Conservation (phyloP, 2,797 vertebrate genomes). For the Aselliscus stoliczkanus region DNA sequence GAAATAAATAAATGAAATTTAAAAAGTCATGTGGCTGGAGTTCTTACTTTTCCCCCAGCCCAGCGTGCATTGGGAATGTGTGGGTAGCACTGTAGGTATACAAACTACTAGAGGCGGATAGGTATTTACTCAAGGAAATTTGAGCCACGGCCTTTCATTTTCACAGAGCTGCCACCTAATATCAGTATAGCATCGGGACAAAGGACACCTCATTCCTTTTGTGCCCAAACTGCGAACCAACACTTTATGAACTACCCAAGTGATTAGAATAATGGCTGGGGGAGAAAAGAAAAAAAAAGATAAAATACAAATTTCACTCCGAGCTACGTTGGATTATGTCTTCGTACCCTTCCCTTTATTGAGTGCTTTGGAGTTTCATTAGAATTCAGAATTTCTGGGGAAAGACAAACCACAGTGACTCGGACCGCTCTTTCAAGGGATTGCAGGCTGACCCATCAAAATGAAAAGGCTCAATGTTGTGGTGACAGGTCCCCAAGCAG, state of each 20-base stretch:
- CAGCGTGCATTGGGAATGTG: constrained; percentile 69
- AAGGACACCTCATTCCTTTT: constrained; percentile 79
- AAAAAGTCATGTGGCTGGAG: constrained; percentile 52
- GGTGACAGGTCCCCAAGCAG: constrained; percentile 87
- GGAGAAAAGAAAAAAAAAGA: too few relatives aligned
- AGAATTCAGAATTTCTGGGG: constrained; percentile 86
- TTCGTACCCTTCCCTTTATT: constrained; percentile 85
- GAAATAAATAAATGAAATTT: background rate
- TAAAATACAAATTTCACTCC: constrained; percentile 85
- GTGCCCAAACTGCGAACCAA: constrained; percentile 66
- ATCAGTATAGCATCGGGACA: constrained; percentile 79
- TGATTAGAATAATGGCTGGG: constrained; percentile 79
- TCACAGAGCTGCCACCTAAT: constrained; percentile 79
- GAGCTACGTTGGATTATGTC: constrained; percentile 84
- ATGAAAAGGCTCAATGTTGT: constrained; percentile 89
- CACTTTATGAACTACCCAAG: constrained; percentile 76
- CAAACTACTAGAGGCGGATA: constrained; percentile 74
- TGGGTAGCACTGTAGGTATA: constrained; percentile 58
- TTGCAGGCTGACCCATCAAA: constrained; percentile 88
- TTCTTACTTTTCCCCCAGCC: constrained; percentile 56
- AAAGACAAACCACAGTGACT: constrained; percentile 83
- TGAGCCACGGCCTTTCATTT: constrained; percentile 82
- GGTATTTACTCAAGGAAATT: constrained; percentile 84
- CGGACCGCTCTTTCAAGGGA: constrained; percentile 86
- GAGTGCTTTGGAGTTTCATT: constrained; percentile 88